A percentile compares a stretch with the other conserved stretches of the same genome.
phyloP scores from a whole-genome alignment of 2,113 vertebrate genomes.

The Prochilodus magdalenae region DNA sequence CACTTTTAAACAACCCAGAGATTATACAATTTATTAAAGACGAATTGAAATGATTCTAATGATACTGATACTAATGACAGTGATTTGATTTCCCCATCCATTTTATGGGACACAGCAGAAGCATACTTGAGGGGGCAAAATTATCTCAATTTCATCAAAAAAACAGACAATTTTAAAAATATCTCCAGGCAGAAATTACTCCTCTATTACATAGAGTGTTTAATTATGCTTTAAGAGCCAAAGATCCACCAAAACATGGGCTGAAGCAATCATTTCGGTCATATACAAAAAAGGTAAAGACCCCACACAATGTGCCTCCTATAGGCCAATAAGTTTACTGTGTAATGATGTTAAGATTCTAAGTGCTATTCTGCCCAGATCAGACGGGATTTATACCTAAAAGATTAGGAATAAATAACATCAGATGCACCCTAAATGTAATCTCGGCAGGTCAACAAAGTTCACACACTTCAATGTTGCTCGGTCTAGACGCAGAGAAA shows the following conservation, averaged over 20 bases:
- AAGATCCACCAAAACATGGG: neutral
- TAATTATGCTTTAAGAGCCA: neutral
- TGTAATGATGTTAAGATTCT: conserved; percentile 14
- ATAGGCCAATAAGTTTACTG: conserved; percentile 6
- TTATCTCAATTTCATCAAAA: conserved; percentile 1
- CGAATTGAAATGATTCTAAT: neutral
- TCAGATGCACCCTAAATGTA: neutral
- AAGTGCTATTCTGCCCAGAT: conserved; percentile 6
- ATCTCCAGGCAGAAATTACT: too few species aligned
- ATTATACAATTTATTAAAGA: neutral
- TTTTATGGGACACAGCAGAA: neutral
- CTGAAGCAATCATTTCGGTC: neutral
- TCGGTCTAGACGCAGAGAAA: conserved; percentile 7
- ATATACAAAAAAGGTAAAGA: conserved; percentile 1
- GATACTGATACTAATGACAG: neutral
- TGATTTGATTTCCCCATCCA: conserved; percentile 10
- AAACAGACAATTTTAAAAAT: too few species aligned
- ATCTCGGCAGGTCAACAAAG: neutral
- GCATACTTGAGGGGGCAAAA: neutral
- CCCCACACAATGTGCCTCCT: neutral
- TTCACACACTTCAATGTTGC: conserved; percentile 14
- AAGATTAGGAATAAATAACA: neutral
- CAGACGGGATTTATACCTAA: conserved; percentile 1
- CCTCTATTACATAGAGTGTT: too few species aligned
- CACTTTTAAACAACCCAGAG: neutral